phyloP scores from a whole-genome alignment of 2,888 invertebrate genomes.

The Melinaea marsaeus region DNA sequence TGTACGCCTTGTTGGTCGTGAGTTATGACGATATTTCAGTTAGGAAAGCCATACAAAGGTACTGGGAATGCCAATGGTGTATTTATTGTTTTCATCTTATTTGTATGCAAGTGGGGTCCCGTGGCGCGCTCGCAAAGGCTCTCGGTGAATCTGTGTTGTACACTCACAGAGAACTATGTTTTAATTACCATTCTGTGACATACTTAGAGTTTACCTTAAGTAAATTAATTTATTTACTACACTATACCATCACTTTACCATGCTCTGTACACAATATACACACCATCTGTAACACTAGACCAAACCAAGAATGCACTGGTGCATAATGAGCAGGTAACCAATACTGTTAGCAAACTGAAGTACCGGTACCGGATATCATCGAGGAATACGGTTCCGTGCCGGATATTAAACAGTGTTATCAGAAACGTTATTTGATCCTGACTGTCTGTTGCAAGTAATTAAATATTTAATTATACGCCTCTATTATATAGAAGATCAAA shows the following conservation, averaged over 20 bases:
- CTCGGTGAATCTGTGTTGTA: conserved; percentile 26
- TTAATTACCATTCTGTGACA: conserved; percentile 10
- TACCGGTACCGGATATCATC: conserved; percentile 43
- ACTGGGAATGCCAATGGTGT: conserved; percentile 34
- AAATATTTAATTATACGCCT: background rate
- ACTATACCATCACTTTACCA: too few relatives aligned
- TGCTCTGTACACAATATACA: too few relatives aligned
- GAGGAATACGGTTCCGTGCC: conserved; percentile 41
- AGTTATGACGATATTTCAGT: background rate
- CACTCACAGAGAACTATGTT: conserved; percentile 19
- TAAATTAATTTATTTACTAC: conserved; percentile 1
- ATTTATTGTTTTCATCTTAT: conserved; percentile 39
- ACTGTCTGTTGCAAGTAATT: conserved; percentile 13
- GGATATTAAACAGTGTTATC: conserved; percentile 48
- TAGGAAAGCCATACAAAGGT: conserved; percentile 21
- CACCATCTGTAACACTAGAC: too few relatives aligned
- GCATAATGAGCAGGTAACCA: too few relatives aligned
- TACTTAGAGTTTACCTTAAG: background rate
- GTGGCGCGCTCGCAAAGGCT: conserved; percentile 26
- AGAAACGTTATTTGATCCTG: conserved; percentile 40
- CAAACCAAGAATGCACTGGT: too few relatives aligned
- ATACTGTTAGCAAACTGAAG: too few relatives aligned
- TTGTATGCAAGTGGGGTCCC: conserved; percentile 35
- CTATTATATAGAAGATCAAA: background rate
- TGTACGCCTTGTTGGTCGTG: background rate